Percentiles rank a stretch among this genome's conserved stretches.
Evolutionary conservation across 2,797 vertebrate species (phyloP).

Genomic region (Sylvilagus floridanus): DNA sequence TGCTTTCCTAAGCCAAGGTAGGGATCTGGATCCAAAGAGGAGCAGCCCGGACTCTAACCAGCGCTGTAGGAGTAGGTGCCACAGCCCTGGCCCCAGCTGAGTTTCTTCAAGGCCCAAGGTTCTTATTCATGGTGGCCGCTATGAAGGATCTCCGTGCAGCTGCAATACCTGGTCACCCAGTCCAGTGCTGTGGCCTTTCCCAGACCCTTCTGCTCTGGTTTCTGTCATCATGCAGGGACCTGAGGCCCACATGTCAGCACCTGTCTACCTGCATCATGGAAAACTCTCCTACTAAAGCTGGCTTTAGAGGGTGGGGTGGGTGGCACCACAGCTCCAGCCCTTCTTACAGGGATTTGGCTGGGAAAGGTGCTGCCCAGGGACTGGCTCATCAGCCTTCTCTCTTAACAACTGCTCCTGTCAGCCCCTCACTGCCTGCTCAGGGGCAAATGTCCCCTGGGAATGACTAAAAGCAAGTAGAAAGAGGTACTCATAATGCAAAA

Average conservation of each 20-base stretch:
- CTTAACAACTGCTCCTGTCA: background rate
- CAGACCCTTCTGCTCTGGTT: constrained; percentile 6
- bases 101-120: background rate
- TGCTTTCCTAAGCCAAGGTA: too few species aligned
- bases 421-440: background rate
- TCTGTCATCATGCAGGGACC: constrained; percentile 50
- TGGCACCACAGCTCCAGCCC: background rate
- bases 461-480: background rate
- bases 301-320: constrained; percentile 38
- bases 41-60: too few species aligned
- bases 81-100: too few species aligned
- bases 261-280: constrained; percentile 64
- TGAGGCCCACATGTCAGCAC: constrained; percentile 61
- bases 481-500: background rate
- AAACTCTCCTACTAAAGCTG: constrained; percentile 63
- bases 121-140: background rate
- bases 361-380: constrained; percentile 63
- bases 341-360: constrained; percentile 54
- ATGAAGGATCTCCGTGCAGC: background rate
- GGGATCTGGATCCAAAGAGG: too few species aligned
- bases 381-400: background rate
- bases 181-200: background rate
- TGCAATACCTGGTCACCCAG: background rate
- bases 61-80: too few species aligned
- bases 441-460: background rate